Base-by-base conservation (phyloP, 2,113 vertebrate genomes). In the Mobula birostris region DNA sequence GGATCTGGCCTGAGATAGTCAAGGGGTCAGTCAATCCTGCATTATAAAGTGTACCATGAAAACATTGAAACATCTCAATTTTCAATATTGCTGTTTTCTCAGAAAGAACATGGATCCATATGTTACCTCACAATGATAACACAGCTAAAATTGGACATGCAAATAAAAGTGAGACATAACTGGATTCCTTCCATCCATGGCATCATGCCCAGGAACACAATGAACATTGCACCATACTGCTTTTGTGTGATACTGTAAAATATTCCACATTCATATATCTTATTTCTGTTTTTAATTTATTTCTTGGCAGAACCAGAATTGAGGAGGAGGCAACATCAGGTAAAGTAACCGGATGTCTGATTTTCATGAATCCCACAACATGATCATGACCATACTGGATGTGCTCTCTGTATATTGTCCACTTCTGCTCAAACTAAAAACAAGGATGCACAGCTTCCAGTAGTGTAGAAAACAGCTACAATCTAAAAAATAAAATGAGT, bases 221-320 rank as follows among this genome's bases (percentile, higher is more conserved):
- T 85, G 48, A 19, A 88, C 12, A 32, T 15, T 90, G 61, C 29
- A 32, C 15, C 29, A 90, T 32, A 32, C 61, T 7, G 29, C 17
- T 12, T 90, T 66, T 29, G 66, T 66, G 32, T 6, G 66, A 72
- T 8, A 32, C n/a, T 72, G 66, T 72, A 48, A 27, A 21, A 40
- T 72, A 12, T 70, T 21, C 61, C 8, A 56, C 5, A 7, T 91
- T 91, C 32, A 91, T 70, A n/a, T 4, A 70, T 7, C 24, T 93
- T 93, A 93, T 74, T 74, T 29, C 32, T 56, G 61, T 93, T 32
- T 93, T 76, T 74, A 11, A 36, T 74, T 93, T 93, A 74, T 74
- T 48, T 40, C 70, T 76, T 21, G 56, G 70, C 91, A 74, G 91
- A 74, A 40, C 91, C 66, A 29, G 91, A 93, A 74, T 74, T 93